Evolutionary conservation across 2,888 invertebrate species (phyloP), one percentile per base, ranked within the genome.

Genomic region (Oscheius sp.): DNA sequence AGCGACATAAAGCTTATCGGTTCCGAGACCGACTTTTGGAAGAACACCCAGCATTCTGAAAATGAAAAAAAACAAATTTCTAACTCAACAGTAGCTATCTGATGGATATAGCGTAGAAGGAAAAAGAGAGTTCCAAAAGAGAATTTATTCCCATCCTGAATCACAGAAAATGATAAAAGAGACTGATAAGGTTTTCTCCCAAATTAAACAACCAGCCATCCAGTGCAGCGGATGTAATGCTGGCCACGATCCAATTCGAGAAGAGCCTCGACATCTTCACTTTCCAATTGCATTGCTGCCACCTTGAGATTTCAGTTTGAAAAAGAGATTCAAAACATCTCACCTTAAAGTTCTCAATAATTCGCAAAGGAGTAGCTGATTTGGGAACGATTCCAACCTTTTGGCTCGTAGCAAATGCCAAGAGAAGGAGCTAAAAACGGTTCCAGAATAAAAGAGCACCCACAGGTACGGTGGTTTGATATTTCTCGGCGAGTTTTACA

Each of bases 361-460:
- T 81, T 66, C 85, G 73, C 5, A 71, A 65, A 0, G 82, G 83
- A 42, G 76, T 78, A 17, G 78, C 73, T n/a, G 84, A 84, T 65
- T 85, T 85, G 6, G 85, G 85, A 25, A 84, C 79, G 63, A 85
- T 82, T 67, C 83, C 91, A 72, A 93, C 90, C 67, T 90, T 90
- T 85, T 91, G 91, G 84, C 92, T 92, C 12, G 92, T 82, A 1
- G 92, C 91, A 93, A 93, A 94, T 50, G 90, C 89, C 12, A 94
- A 88, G 8, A 93, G 87, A 52, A 83, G 46, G 8, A 78, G 71
- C 78, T 81, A 55, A 48, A 79, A 23, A 15, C 6, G 29, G 31
- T 27, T 29, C 15, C 31, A 46, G 17, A 3, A 31, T 12, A 48
- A 39, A 52, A 29, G 39, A 39, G 29, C 23, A 10, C 61, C 45